Evolutionary conservation across 1,140 invertebrate species (phyloP).

Genomic region (Anadara kagoshimensis): DNA sequence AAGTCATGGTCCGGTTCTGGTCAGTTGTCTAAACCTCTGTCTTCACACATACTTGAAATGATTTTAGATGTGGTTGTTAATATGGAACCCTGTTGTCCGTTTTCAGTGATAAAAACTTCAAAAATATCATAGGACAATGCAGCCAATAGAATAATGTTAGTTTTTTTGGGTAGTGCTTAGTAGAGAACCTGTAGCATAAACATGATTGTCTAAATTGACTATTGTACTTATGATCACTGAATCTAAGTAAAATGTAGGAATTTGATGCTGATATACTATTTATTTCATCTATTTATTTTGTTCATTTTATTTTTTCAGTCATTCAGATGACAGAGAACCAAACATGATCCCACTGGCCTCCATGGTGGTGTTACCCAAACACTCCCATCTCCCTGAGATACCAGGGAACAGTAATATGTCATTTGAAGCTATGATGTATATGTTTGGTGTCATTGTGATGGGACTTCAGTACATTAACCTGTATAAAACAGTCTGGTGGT

Average conservation of each 20-base stretch:
- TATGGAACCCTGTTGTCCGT: background rate
- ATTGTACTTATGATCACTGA: background rate
- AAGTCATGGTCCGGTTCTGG: too few species aligned
- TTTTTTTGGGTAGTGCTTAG: too few species aligned
- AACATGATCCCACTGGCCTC: conserved; percentile 65
- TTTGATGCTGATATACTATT: background rate
- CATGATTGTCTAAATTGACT: background rate
- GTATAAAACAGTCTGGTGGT: conserved; percentile 97
- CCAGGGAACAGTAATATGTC: conserved; percentile 87
- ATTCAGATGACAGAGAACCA: conserved; percentile 60
- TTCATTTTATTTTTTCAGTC: conserved; percentile 44
- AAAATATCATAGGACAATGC: too few species aligned
- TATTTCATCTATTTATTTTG: conserved; percentile 14
- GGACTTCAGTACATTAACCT: conserved; percentile 94
- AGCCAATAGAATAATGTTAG: too few species aligned
- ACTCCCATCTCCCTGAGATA: conserved; percentile 82
- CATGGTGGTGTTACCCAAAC: conserved; percentile 67
- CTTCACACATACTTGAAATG: too few species aligned
- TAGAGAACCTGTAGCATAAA: background rate
- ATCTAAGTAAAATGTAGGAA: too few species aligned
- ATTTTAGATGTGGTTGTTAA: background rate
- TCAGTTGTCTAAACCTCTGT: too few species aligned
- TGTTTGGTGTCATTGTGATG: conserved; percentile 82
- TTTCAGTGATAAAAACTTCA: too few species aligned
- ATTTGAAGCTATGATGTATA: conserved; percentile 88